Evolutionary conservation across 2,797 vertebrate species (phyloP), one percentile per base, ranked within the genome.

Genomic region (Enteromius paludinosus): DNA sequence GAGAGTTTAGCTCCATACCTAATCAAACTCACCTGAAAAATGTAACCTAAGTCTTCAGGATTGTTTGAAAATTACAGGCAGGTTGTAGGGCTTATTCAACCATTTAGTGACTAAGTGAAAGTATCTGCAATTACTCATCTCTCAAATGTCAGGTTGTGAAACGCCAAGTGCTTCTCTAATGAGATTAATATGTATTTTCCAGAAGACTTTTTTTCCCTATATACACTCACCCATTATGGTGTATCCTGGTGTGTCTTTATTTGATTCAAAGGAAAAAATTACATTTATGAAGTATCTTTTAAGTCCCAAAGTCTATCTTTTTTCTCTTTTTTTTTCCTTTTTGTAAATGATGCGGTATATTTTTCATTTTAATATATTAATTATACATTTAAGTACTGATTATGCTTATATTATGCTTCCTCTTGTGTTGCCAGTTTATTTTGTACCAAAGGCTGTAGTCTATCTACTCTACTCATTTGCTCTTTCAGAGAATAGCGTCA

Each of bases 111-210:
- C 86, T 88, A 88, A 90, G 90, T 87, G 89, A 88, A 92, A 90
- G 88, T 89, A 91, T 88, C 85, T 83, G 90, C 92, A 92, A 92
- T 93, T 92, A 89, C 93, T 92, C 87, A 23, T 82, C 89, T 86
- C 87, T 91, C 90, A 91, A 90, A 92, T 92, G 91, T 92, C 92
- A 93, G 92, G 91, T 91, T 89, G 88, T 79, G 83, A 85, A 83
- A 89, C 18, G 89, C 90, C 90, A 92, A 91, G 86, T 83, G 88
- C 90, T 91, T 92, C 72, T 93, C 90, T 94, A 93, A 94, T 92
- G 90, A 92, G 90, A 87, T 89, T 91, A 92, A 92, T 56, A 56
- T 88, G 90, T 91, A 90, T 94, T 93, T 94, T 94, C 92, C 92
- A 93, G 93, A 91, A 86, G 89, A 93, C n/a, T 92, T 85, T 93